phyloP scores from a whole-genome alignment of 2,113 vertebrate species.

The Pomatostomus ruficeps region DNA sequence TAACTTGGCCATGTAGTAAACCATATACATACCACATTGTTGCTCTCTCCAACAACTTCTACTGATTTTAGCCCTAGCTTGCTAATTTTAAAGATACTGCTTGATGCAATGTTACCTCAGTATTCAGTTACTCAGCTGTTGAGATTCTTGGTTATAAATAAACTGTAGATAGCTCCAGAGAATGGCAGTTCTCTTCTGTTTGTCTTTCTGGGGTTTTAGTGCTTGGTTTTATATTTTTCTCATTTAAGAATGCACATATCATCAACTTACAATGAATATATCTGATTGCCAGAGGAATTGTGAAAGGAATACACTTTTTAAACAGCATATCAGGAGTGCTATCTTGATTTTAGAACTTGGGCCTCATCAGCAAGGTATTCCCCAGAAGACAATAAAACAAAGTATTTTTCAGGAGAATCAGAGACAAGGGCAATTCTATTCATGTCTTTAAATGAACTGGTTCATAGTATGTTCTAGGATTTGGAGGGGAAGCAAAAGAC shows the following conservation, averaged over 20 bases:
- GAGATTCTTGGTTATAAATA: neutral
- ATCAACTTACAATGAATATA: neutral
- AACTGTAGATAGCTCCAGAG: neutral
- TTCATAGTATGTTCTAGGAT: neutral
- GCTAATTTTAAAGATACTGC: neutral
- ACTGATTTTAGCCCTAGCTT: neutral
- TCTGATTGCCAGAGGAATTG: neutral
- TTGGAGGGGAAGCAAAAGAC: neutral
- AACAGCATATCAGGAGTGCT: neutral
- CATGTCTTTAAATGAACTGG: neutral
- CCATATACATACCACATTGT: no score
- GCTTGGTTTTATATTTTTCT: neutral
- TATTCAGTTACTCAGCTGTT: neutral
- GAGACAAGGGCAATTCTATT: neutral
- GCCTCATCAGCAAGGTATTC: neutral
- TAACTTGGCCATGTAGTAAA: neutral
- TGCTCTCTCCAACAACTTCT: neutral
- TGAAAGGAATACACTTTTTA: neutral
- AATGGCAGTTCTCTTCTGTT: neutral
- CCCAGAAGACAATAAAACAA: neutral
- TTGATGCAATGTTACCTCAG: neutral
- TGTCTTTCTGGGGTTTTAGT: neutral
- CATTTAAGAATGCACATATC: accelerated
- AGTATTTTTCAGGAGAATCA: neutral
- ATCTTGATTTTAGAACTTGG: neutral